Evolutionary conservation across 2,888 invertebrate genomes (phyloP).

Genomic region (Lutraria lutraria): DNA sequence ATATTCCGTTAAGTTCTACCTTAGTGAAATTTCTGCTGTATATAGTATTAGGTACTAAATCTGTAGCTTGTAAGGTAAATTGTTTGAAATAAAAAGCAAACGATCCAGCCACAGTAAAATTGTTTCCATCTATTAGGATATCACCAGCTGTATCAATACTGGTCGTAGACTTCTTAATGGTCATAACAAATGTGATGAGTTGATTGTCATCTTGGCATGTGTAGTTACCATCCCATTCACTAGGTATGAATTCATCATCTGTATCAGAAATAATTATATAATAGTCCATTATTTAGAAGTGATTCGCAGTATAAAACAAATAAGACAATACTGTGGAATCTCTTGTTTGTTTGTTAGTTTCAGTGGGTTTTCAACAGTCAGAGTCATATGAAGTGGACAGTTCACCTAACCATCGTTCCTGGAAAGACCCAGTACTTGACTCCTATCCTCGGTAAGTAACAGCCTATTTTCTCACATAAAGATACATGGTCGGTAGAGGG

Average conservation of each 20-base stretch:
- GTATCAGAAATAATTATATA: neutral
- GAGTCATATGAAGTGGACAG: too few species aligned
- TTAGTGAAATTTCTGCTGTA: conserved; percentile 57
- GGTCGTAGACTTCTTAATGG: conserved; percentile 54
- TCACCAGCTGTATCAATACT: conserved; percentile 50
- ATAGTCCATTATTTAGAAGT: too few species aligned
- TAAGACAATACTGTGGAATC: too few species aligned
- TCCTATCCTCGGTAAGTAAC: too few species aligned
- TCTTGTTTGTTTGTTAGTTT: too few species aligned
- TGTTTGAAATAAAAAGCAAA: conserved; percentile 51
- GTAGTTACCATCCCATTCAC: conserved; percentile 65
- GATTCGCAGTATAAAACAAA: too few species aligned
- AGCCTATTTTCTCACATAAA: too few species aligned
- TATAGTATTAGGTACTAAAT: conserved; percentile 43
- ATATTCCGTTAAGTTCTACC: conserved; percentile 57
- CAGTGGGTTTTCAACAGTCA: too few species aligned
- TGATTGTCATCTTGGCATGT: conserved; percentile 47
- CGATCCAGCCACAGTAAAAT: conserved; percentile 47
- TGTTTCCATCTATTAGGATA: conserved; percentile 40
- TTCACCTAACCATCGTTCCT: too few species aligned
- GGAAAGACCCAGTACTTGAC: too few species aligned
- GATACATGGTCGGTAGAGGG: too few species aligned
- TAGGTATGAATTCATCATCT: conserved; percentile 60
- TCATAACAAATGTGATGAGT: conserved; percentile 48
- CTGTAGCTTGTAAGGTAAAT: conserved; percentile 50